These are phyloP conservation scores for Ctenodactylus gundi DNA, from an alignment of 2,113 vertebrate species.

Conservation along the genomic window DNA sequence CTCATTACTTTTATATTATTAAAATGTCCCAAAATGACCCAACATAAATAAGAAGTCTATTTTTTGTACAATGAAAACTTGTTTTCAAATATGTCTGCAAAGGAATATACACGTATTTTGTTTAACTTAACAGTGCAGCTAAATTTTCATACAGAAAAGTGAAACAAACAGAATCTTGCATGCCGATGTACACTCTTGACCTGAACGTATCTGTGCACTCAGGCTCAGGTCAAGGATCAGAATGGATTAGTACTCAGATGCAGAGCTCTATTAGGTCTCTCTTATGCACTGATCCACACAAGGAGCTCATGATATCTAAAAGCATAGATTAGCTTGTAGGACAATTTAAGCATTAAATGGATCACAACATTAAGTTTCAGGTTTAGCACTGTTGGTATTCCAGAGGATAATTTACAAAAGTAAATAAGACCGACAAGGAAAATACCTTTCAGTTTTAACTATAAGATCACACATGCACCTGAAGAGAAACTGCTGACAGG, in stretches of 20 bases:
- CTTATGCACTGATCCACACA: background rate
- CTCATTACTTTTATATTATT: constrained; percentile 63
- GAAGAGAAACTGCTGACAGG: background rate
- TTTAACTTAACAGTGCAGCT: background rate
- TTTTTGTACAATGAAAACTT: constrained; percentile 20
- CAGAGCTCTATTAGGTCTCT: background rate
- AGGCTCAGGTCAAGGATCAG: background rate
- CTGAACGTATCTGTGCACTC: background rate
- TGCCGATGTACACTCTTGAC: background rate
- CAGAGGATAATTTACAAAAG: background rate
- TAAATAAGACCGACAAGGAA: background rate
- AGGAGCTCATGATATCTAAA: no score
- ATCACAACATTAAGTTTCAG: constrained; percentile 30
- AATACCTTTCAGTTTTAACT: constrained; percentile 13
- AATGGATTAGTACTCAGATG: background rate
- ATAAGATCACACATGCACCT: background rate
- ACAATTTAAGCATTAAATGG: background rate
- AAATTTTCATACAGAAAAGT: background rate
- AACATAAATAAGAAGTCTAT: constrained; percentile 26
- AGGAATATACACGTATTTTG: background rate
- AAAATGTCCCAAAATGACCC: constrained; percentile 35
- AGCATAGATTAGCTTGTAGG: background rate
- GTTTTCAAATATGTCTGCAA: constrained; percentile 20
- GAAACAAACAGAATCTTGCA: background rate
- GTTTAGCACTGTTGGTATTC: constrained; percentile 2